phyloP scores from a whole-genome alignment of 2,888 invertebrate genomes.

The Drosophila cognata region DNA sequence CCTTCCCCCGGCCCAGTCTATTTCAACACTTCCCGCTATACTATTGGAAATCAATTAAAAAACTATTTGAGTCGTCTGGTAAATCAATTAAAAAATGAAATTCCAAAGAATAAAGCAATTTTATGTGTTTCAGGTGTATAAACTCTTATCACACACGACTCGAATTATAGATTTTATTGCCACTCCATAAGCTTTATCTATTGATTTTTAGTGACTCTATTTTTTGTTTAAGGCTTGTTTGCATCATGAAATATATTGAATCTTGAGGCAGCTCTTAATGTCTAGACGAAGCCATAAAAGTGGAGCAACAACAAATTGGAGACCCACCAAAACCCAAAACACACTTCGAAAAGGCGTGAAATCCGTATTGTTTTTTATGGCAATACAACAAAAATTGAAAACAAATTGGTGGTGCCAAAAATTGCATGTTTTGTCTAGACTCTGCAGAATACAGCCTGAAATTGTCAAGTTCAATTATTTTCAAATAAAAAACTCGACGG shows the following conservation, averaged over 20 bases:
- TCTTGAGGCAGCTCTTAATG: slow-evolving; percentile 15
- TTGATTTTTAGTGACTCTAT: slow-evolving; percentile 47
- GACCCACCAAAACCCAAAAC: slow-evolving; percentile 4
- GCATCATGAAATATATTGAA: slow-evolving; percentile 11
- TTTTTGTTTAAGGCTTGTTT: slow-evolving; percentile 26
- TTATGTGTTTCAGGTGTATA: slow-evolving; percentile 56
- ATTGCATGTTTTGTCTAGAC: not conserved
- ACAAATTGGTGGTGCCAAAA: not conserved
- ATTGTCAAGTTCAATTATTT: not conserved
- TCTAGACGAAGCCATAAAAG: slow-evolving; percentile 55
- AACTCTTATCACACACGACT: slow-evolving; percentile 55
- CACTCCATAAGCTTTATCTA: slow-evolving; percentile 46
- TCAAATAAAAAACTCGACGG: not conserved
- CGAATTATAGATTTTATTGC: slow-evolving; percentile 70
- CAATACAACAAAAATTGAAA: not conserved
- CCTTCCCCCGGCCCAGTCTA: not conserved
- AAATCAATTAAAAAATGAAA: slow-evolving; percentile 70
- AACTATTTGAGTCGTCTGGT: slow-evolving; percentile 56
- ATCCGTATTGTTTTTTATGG: slow-evolving; percentile 44
- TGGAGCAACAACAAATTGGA: slow-evolving; percentile 53
- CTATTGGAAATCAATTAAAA: slow-evolving; percentile 75
- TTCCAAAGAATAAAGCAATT: slow-evolving; percentile 74
- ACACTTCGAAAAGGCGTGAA: slow-evolving; percentile 53
- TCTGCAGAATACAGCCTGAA: not conserved
- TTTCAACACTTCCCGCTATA: not conserved